A percentile compares a stretch with the other conserved stretches of the same genome.
Evolutionary conservation across 2,797 vertebrate genomes (phyloP).

Genomic region (Chelidonichthys spinosus): DNA sequence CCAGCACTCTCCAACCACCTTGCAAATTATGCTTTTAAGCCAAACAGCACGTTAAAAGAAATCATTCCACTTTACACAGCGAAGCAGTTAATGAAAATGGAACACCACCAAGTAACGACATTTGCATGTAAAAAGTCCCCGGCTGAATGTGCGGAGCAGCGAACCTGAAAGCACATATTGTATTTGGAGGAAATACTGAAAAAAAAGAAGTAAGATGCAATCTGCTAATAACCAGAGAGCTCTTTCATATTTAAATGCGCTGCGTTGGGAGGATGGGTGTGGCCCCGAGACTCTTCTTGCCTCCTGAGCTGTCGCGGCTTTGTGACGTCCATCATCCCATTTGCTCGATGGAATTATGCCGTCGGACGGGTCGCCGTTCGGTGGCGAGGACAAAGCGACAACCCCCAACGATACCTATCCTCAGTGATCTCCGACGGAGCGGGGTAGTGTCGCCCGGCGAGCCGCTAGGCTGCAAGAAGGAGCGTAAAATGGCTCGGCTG

Average conservation of each 20-base stretch:
- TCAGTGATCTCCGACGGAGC: slow-evolving; percentile 48
- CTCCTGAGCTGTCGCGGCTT: slow-evolving; percentile 76
- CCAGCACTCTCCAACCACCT: slow-evolving; percentile 70
- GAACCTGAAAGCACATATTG: slow-evolving; percentile 50
- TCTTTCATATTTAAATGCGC: slow-evolving; percentile 81
- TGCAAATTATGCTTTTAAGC: slow-evolving; percentile 76
- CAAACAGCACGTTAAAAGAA: slow-evolving; percentile 63
- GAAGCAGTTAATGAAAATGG: slow-evolving; percentile 70
- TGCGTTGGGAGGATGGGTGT: slow-evolving; percentile 76
- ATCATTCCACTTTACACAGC: slow-evolving; percentile 67
- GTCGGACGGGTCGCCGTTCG: slow-evolving; percentile 53
- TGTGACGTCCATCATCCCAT: slow-evolving; percentile 72
- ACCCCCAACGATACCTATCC: slow-evolving; percentile 40
- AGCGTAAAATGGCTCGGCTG: slow-evolving; percentile 74
- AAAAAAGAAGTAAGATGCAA: slow-evolving; percentile 68
- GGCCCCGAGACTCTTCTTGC: slow-evolving; percentile 71
- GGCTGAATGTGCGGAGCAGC: slow-evolving; percentile 46
- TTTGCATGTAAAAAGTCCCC: slow-evolving; percentile 69
- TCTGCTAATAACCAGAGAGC: slow-evolving; percentile 74
- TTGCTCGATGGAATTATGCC: slow-evolving; percentile 66
- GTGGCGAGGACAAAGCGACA: slow-evolving; percentile 54
- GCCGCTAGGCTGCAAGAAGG: slow-evolving; percentile 46
- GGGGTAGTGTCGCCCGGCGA: slow-evolving; percentile 39
- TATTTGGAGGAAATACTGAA: slow-evolving; percentile 44
- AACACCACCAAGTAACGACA: slow-evolving; percentile 51